Base-by-base conservation (phyloP, 2,888 invertebrate species). In the Drosophila kanekoi region DNA sequence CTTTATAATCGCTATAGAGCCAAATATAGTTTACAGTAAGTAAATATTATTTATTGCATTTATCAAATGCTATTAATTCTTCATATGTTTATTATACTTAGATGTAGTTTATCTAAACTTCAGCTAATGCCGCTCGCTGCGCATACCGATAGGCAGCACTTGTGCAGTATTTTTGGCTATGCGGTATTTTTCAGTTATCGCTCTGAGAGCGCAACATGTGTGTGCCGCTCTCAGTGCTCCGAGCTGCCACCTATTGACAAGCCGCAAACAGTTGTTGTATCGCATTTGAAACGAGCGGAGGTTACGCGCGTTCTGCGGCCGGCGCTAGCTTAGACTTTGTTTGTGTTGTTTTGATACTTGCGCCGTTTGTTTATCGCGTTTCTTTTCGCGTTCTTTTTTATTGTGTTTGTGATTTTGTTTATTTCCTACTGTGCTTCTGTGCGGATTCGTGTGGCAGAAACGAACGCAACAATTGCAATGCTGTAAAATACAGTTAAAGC, bases 181-280 rank as follows among this genome's bases (percentile, higher is more conserved):
- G 5, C 32, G 11, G 32, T 18, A 18, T 18, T 18, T 18, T 18
- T 18, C 18, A 18, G 18, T 18, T 18, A 18, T 53, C 43, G 59
- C 11, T 1, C 8, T 11, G 51, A 49, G 58, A 52, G 52, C 33
- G 52, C 18, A 52, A 52, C 40, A 58, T 52, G 20, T 35, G 14
- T 35, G 14, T 20, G 18, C 10, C 59, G 16, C 59, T 28, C 54
- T 35, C 32, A 43, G 51, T 23, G 52, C 47, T 48, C 14, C 16
- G 45, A 54, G 28, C 35, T 56, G 44, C 32, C 57, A 49, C 14
- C 53, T 41, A 53, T 49, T 38, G 56, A 16, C 18, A 38, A 13
- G 23, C n/a, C 2, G 28, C 16, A 47, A 69, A 44, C 76, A 75
- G 75, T 75, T 72, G 57, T 61, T 72, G 47, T 61, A 28, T 51